Percentiles rank a stretch among this genome's conserved stretches.
Conservation (phyloP, 2,888 invertebrate genomes). For the Galerucella nymphaeae region DNA sequence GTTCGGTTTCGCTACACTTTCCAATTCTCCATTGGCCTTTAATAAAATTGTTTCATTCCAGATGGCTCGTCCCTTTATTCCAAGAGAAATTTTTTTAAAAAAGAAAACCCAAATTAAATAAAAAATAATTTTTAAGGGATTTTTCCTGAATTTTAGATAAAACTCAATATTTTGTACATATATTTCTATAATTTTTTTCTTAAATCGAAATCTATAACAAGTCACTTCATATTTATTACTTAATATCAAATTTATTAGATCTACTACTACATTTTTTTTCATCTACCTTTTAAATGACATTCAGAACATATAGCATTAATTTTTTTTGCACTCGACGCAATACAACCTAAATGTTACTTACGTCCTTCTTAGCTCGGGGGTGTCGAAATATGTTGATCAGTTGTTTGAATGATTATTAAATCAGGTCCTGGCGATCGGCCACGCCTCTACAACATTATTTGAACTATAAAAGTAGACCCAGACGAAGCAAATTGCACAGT, state of each 20-base stretch:
- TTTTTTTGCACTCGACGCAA: neutral
- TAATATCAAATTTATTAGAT: neutral
- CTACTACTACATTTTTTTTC: neutral
- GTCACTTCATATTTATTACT: neutral
- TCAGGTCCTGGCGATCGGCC: slow-evolving; percentile 15
- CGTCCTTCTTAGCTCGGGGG: slow-evolving; percentile 14
- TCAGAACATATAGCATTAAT: neutral
- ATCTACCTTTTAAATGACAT: neutral
- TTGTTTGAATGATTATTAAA: slow-evolving; percentile 16
- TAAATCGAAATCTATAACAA: too few relatives aligned
- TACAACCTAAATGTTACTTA: neutral
- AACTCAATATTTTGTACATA: too few relatives aligned
- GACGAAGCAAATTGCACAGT: slow-evolving; percentile 25
- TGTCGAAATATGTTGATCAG: slow-evolving; percentile 18
- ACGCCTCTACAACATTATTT: slow-evolving; percentile 11
- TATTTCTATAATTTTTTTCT: too few relatives aligned
- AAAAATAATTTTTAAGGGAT: neutral
- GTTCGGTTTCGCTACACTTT: slow-evolving; percentile 8
- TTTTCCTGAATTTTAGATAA: too few relatives aligned
- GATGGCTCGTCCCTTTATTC: slow-evolving; percentile 5
- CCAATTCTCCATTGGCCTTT: slow-evolving; percentile 10
- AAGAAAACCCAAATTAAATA: neutral
- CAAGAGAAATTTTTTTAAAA: neutral
- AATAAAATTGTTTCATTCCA: slow-evolving; percentile 8
- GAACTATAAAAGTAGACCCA: slow-evolving; percentile 11